A percentile compares a stretch with the other conserved stretches of the same genome.
phyloP scores from a whole-genome alignment of 1,140 invertebrate species.

The Magallana gigas region DNA sequence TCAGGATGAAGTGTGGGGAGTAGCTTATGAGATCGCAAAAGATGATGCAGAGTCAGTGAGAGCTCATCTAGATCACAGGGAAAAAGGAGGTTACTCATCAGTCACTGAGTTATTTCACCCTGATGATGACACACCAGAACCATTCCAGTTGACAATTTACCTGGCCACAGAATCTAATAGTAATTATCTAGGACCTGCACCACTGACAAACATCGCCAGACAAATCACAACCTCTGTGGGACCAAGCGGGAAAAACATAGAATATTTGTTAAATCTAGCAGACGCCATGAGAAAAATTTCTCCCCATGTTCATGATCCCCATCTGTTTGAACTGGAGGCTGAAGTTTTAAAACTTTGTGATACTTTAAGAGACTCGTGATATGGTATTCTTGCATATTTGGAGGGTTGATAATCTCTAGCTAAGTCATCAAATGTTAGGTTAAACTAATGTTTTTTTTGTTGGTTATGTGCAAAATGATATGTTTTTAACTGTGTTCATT shows the following conservation, averaged over 20 bases:
- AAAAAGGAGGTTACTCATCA: conserved; percentile 84
- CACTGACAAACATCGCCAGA: conserved; percentile 87
- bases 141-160: conserved; percentile 90
- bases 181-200: conserved; percentile 85
- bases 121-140: conserved; percentile 57
- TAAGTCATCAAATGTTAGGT: too few relatives aligned
- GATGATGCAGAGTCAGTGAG: conserved; percentile 86
- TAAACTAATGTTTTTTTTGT: too few relatives aligned
- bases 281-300: conserved; percentile 87
- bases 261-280: conserved; percentile 93
- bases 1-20: conserved; percentile 89
- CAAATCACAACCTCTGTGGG: conserved; percentile 88
- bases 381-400: neutral
- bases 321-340: conserved; percentile 88
- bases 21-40: conserved; percentile 91
- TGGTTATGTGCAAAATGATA: too few relatives aligned
- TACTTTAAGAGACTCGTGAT: neutral
- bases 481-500: neutral
- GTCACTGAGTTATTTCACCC: conserved; percentile 71
- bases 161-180: conserved; percentile 88
- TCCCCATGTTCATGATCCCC: conserved; percentile 83
- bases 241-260: conserved; percentile 91
- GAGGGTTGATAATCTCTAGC: too few relatives aligned
- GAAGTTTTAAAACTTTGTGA: conserved; percentile 50
- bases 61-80: conserved; percentile 91